These are phyloP conservation scores for Drosophila pegasa DNA, from an alignment of 2,888 invertebrate species.

Conservation along the genomic window DNA sequence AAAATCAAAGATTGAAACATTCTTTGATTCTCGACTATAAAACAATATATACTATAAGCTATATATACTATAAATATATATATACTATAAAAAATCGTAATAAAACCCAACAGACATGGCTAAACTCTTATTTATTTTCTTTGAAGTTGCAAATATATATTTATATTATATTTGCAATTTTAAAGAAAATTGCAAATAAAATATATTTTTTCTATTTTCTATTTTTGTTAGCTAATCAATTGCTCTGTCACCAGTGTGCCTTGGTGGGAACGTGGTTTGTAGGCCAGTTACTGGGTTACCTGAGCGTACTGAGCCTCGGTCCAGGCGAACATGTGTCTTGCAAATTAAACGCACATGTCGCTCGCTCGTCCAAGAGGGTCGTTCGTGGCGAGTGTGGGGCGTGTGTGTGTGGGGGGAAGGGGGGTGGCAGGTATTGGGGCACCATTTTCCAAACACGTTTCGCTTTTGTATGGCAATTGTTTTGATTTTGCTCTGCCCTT, in stretches of 20 bases:
- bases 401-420: neutral
- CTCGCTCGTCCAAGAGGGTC: too few species aligned
- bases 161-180: too few species aligned
- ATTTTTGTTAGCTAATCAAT: neutral
- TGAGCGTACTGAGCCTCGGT: constrained; percentile 25
- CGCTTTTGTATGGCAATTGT: constrained; percentile 61
- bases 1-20: too few species aligned
- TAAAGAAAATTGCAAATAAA: too few species aligned
- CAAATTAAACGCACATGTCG: constrained; percentile 84
- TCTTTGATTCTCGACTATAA: too few species aligned
- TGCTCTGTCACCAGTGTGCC: constrained; percentile 29
- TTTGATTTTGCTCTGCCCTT: constrained; percentile 65
- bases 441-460: constrained; percentile 48
- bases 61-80: too few species aligned
- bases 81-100: too few species aligned
- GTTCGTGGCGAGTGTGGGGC: too few species aligned
- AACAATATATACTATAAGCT: too few species aligned
- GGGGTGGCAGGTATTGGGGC: constrained; percentile 25
- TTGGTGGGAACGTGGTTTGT: constrained; percentile 34
- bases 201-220: neutral
- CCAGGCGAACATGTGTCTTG: constrained; percentile 75
- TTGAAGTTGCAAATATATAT: too few species aligned
- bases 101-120: too few species aligned
- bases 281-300: constrained; percentile 50
- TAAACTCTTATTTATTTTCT: too few species aligned